Evolutionary conservation across 2,888 invertebrate genomes (phyloP), one percentile per base, ranked within the genome.

Genomic region (Gisinianus flammeolus): DNA sequence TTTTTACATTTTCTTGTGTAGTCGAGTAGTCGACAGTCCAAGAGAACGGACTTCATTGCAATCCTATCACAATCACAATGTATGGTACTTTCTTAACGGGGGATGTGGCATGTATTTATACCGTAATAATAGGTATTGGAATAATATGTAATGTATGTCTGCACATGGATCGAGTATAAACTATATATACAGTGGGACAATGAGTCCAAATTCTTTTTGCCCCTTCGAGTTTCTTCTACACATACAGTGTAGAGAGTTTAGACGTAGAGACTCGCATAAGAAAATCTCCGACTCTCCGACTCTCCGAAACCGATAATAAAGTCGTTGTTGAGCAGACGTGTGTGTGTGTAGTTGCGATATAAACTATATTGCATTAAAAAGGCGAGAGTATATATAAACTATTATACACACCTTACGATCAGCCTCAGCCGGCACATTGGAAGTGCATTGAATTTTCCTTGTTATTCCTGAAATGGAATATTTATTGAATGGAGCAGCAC

Each of bases 401-500:
- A 58, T 58, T n/a, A 24, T 58, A 24, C 56, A n/a, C 56, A 58
- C 24, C n/a, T 58, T 58, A 58, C 24, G 24, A 58, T 58, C 56
- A 58, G 56, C 2, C 62, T 26, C 62, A 62, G 62, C 62, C 62
- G 62, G 62, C 28, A 62, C 62, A 62, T 62, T 62, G 62, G 26
- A 62, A 62, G 26, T 62, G 4, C 62, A 62, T 62, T 62, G 62
- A 62, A 62, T 62, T 62, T 72, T 72, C 58, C 62, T 52, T 72
- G 54, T 62, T 72, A 28, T 58, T 56, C 56, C n/a, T 72, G 73
- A 64, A 73, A 73, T 66, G 72, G 75, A 79, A 79, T 80, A 80
- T 82, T 82, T 78, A 82, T 79, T 80, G 79, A 79, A 80, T 79
- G 73, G 79, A 66, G 35, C 58, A 79, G 62, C 79, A 79, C 77